phyloP scores from a whole-genome alignment of 2,113 vertebrate species.

The Aphyosemion australe region DNA sequence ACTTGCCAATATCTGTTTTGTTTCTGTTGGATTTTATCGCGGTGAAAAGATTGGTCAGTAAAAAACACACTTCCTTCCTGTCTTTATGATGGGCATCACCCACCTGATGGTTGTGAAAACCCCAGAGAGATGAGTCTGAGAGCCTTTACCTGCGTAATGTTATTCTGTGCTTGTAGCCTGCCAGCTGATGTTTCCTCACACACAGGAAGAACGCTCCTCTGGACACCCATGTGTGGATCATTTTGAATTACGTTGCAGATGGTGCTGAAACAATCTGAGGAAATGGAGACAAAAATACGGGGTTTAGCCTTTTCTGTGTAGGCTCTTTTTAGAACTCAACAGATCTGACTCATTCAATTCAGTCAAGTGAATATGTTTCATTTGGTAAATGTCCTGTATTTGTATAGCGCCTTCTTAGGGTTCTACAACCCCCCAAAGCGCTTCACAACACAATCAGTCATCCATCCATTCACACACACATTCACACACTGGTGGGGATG shows the following conservation, averaged over 20 bases:
- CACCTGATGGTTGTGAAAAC: conserved; percentile 23
- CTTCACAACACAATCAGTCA: too few species aligned
- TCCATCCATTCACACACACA: too few species aligned
- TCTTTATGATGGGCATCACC: conserved; percentile 3
- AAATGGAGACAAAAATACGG: conserved; percentile 36
- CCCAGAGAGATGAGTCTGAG: conserved; percentile 8
- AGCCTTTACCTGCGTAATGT: not conserved
- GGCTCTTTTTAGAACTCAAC: not conserved
- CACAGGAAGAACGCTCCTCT: conserved; percentile 34
- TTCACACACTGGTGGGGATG: too few species aligned
- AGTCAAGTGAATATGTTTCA: not conserved
- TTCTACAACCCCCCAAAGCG: too few species aligned
- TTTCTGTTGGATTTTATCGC: not conserved
- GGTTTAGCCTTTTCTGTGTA: not conserved
- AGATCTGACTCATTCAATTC: not conserved
- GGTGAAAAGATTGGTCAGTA: not conserved
- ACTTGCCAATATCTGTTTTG: not conserved
- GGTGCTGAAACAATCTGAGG: conserved; percentile 52
- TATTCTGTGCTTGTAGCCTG: conserved; percentile 11
- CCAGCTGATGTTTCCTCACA: conserved; percentile 43
- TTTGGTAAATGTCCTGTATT: too few species aligned
- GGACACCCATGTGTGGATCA: conserved; percentile 12
- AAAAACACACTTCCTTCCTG: not conserved
- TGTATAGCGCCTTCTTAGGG: too few species aligned
- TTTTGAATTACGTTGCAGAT: conserved; percentile 28